Base-by-base conservation (phyloP, 1,140 invertebrate species). In the Drosophila lowei region DNA sequence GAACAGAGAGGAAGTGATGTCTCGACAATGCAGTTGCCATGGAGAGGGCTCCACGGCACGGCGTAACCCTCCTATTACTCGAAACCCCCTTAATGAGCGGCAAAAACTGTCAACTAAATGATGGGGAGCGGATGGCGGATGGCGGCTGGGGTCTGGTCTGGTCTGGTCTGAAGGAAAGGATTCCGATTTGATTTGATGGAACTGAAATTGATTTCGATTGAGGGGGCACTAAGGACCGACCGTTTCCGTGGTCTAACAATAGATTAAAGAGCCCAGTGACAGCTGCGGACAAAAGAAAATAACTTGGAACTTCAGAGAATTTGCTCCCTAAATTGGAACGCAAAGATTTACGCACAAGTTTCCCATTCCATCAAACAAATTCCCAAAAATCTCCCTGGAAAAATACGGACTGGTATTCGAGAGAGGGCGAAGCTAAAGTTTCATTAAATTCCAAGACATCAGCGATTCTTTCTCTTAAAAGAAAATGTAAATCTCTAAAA, bases 1-100 rank as follows among this genome's bases (percentile, higher is more conserved):
- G 23, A 47, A 49, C 28, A 30, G 63, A 42, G 43, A 28, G 63
- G 34, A 41, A n/a, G 56, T 52, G 46, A 79, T 48, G 67, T 50
- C 78, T 81, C 61, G 78, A 80, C 67, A 38, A 49, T 80, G 54
- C 61, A 68, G 70, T 64, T 72, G 64, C 77, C 59, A 79, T 58
- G 68, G 50, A 28, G 34, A 46, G 44, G 28, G 28, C 42, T 50
- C 6, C 41, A 16, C 7, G 13, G 11, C 13, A 38, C 34, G 34
- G 34, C 34, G 34, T 38, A 38, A 4, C 34, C 49, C 48, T 11
- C 21, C 13, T 9, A 25, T 38, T 11, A 13, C 13, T 34, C 9
- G 3, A 11, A 34, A 8, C 18, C 64, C 28, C 42, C 23, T 30
- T 76, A 72, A 79, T 83, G 68, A 81, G 75, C 68, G 73, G 59